Percentiles rank a stretch among this genome's conserved stretches.
Conservation (phyloP, 2,888 invertebrate species). For the Lymantria monacha region DNA sequence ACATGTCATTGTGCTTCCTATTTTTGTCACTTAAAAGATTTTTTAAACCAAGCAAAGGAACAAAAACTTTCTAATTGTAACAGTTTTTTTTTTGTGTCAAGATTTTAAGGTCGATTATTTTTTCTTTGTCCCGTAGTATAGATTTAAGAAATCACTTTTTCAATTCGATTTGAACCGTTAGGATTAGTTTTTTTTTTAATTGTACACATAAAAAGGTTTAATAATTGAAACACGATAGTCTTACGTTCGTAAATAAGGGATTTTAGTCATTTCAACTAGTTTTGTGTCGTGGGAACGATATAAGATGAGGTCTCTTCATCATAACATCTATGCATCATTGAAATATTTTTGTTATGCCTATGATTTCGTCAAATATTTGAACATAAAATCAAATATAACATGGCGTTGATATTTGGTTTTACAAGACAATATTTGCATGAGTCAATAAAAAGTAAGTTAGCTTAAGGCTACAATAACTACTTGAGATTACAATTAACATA, state of each 20-base stretch:
- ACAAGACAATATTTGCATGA: constrained; percentile 3
- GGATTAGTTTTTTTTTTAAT: constrained; percentile 25
- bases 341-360: constrained; percentile 4
- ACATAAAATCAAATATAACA: neutral
- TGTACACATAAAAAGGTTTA: constrained; percentile 14
- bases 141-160: constrained; percentile 39
- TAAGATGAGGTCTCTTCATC: neutral
- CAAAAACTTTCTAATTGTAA: constrained; percentile 80
- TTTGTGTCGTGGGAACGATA: constrained; percentile 8
- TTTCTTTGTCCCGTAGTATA: constrained; percentile 52
- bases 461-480: constrained; percentile 2
- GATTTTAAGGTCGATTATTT: constrained; percentile 79
- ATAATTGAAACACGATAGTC: constrained; percentile 11
- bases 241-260: constrained; percentile 8
- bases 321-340: neutral
- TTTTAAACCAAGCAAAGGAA: constrained; percentile 61
- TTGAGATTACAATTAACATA: constrained; percentile 1
- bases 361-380: constrained; percentile 6
- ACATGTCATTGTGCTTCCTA: constrained; percentile 75
- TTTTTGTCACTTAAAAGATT: constrained; percentile 74
- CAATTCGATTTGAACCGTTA: constrained; percentile 47
- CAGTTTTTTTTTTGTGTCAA: constrained; percentile 72
- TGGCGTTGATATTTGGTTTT: constrained; percentile 2
- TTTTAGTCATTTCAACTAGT: constrained; percentile 1
- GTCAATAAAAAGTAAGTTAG: constrained; percentile 4